Base-by-base conservation (phyloP, 2,113 vertebrate species). In the Cavia porcellus region DNA sequence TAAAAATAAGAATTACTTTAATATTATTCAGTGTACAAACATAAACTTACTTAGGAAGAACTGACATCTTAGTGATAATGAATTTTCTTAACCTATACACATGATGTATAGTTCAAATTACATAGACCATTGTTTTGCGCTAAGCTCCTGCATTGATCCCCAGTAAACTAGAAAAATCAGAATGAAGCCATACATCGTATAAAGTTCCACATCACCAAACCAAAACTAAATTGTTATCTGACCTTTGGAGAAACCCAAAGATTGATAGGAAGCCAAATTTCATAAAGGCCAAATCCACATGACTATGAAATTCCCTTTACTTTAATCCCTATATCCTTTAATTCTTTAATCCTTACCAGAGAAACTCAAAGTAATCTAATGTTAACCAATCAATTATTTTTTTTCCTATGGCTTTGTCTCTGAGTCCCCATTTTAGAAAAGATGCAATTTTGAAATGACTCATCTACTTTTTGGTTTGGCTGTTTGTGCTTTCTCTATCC, bases 1-100 rank as follows among this genome's bases (percentile, higher is more conserved):
- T 24, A 84, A 62, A 62, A 57, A 25, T 57, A 68, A 59, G 8
- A 94, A 35, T 82, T 50, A 50, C 5, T 72, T 92, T 74, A 80
- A 75, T 80, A 52, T 19, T 80, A 94, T 94, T 95, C 20, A 74
- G 15, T 57, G 80, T 80, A 9, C 4, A 50, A 92, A 81, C 50
- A 61, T 75, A 94, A 83, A 90, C 38, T 82, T 70, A 93, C 10
- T 47, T 68, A 80, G 50, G 75, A 89, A 55, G n/a, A 90, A 66
- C 11, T 92, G 30, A 84, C 50, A 95, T 5, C 5, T 90, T 86
- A 83, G 30, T 85, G 45, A 90, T 61, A 90, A 79, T 74, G 62
- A 77, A 62, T 70, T 30, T 68, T 89, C 22, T 66, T 91, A 89
- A 85, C 22, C 14, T 66, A 90, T 59, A 97, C 5, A 61, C 25